phyloP scores from a whole-genome alignment of 2,113 vertebrate species.

The Panurus biarmicus region DNA sequence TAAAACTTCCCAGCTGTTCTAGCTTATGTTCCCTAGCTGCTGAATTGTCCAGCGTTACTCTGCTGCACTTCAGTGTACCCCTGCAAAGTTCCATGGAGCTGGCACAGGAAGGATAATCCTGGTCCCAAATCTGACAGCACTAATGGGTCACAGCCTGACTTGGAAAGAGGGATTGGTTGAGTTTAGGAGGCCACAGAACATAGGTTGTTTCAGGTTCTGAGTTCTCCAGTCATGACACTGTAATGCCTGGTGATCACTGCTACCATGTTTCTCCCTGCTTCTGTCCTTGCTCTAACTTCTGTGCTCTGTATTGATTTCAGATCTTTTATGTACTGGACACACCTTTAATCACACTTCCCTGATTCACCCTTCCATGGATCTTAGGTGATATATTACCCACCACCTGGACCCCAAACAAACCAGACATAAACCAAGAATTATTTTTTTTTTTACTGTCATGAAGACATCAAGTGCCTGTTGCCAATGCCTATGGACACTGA shows the following conservation, averaged over 20 bases:
- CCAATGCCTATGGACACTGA: accelerated
- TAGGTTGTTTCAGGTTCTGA: background rate
- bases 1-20: background rate
- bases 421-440: background rate
- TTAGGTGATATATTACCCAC: background rate
- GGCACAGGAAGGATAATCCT: background rate
- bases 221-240: background rate
- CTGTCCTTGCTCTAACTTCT: background rate
- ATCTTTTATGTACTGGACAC: background rate
- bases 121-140: background rate
- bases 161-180: background rate
- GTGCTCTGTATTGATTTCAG: background rate
- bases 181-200: background rate
- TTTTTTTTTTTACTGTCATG: background rate
- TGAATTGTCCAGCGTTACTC: background rate
- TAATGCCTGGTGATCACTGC: background rate
- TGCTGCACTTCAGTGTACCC: background rate
- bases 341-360: background rate
- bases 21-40: background rate
- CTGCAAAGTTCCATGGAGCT: background rate
- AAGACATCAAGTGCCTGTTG: background rate
- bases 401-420: background rate
- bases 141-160: background rate
- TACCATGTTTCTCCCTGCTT: background rate
- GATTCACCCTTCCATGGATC: background rate